Evolutionary conservation across 2,113 vertebrate species (phyloP).

Genomic region (Bagarius yarrelli): DNA sequence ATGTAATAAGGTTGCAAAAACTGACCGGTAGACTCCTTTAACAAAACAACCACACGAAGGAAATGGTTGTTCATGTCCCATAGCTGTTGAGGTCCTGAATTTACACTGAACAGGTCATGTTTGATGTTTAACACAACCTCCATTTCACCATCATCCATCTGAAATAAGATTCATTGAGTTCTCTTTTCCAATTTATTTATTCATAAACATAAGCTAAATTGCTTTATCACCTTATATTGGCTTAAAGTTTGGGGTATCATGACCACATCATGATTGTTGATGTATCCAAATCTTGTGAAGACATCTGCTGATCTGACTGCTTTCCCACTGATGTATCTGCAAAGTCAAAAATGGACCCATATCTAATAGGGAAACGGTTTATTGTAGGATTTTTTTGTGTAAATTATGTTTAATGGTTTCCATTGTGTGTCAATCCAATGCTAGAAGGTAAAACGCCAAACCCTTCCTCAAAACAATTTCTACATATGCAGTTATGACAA

Average conservation of each 20-base stretch:
- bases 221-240: conserved; percentile 40
- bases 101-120: conserved; percentile 44
- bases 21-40: conserved; percentile 59
- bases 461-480: neutral
- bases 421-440: neutral
- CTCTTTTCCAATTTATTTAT: neutral
- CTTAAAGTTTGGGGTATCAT: conserved; percentile 59
- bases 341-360: neutral
- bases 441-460: neutral
- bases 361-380: neutral
- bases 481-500: neutral
- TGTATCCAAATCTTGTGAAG: conserved; percentile 64
- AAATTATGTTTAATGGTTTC: neutral
- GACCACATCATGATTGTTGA: conserved; percentile 37
- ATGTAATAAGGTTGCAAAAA: neutral
- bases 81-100: conserved; percentile 53
- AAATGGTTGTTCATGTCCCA: conserved; percentile 52
- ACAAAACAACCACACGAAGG: conserved; percentile 62
- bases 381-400: neutral
- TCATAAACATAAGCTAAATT: neutral
- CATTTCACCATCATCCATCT: conserved; percentile 53
- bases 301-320: conserved; percentile 55
- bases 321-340: conserved; percentile 65
- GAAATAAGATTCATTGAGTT: conserved; percentile 21
- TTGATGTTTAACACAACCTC: conserved; percentile 57